Conservation (phyloP, 2,797 vertebrate species). For the Phoebastria nigripes region DNA sequence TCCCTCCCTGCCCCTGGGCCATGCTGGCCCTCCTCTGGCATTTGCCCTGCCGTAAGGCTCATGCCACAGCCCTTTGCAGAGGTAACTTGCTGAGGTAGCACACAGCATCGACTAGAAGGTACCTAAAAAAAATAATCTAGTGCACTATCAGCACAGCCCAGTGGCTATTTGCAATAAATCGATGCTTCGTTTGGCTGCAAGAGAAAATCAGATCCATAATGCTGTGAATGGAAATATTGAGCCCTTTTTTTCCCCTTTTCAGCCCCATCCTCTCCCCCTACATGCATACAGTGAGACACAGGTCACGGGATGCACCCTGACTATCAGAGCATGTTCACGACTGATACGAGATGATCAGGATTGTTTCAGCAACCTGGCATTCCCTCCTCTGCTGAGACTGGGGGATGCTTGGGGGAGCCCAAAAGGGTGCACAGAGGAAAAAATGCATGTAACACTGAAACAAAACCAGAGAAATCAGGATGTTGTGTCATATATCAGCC, state of each 20-base stretch:
- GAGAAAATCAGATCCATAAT: neutral
- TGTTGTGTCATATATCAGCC: neutral
- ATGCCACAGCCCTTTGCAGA: neutral
- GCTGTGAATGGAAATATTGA: neutral
- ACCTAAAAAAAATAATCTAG: neutral
- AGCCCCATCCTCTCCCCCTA: neutral
- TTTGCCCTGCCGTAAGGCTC: neutral
- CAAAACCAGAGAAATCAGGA: neutral
- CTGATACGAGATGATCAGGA: accelerated
- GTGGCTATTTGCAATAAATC: neutral
- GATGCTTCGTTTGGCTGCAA: neutral
- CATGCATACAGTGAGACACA: neutral
- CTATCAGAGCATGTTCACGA: accelerated
- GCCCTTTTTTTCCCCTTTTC: neutral
- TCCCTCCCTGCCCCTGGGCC: neutral
- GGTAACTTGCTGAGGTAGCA: neutral
- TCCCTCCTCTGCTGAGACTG: neutral
- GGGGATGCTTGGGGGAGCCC: neutral
- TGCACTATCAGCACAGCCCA: neutral
- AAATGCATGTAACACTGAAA: neutral
- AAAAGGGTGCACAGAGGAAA: neutral
- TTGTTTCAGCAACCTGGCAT: neutral
- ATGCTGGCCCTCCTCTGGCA: neutral
- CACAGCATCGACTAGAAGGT: neutral
- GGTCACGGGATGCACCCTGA: neutral